Conservation (phyloP, 2,888 invertebrate species). For the Stenchaetothrips biformis region DNA sequence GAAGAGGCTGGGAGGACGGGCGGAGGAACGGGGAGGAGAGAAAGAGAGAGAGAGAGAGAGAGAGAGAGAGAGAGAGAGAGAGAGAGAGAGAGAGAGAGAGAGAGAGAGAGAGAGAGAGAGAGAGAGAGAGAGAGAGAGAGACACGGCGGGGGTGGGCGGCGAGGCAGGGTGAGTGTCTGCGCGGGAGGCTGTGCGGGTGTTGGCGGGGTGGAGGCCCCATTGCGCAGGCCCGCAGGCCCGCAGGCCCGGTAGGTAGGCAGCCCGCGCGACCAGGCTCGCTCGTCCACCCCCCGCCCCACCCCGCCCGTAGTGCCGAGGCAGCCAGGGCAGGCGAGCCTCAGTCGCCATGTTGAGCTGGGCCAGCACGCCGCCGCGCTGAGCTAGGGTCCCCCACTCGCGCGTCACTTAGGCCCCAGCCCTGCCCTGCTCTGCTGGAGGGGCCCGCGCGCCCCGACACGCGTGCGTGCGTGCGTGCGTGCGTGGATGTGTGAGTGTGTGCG, state of each 20-base stretch:
- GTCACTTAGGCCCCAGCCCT: not conserved
- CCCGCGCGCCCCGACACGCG: not conserved
- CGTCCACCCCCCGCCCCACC: constrained; percentile 42
- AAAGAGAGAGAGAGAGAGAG: not conserved
- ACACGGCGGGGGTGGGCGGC: not conserved
- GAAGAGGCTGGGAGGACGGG: not conserved
- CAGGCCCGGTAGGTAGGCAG: constrained; percentile 36
- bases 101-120: constrained; percentile 30
- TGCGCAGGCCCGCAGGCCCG: constrained; percentile 38
- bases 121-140: constrained; percentile 23
- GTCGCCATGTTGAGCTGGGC: constrained; percentile 24
- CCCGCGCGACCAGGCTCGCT: constrained; percentile 37
- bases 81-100: not conserved
- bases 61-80: not conserved
- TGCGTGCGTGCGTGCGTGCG: not conserved
- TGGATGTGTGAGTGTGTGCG: constrained; percentile 1
- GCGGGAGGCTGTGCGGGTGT: constrained; percentile 29
- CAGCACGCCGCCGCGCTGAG: constrained; percentile 3
- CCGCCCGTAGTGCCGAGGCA: no score
- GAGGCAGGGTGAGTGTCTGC: not conserved
- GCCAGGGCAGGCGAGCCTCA: not conserved
- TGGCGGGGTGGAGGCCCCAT: constrained; percentile 33
- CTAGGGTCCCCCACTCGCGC: not conserved
- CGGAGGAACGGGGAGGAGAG: not conserved
- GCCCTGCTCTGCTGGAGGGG: not conserved